Evolutionary conservation across 2,888 invertebrate genomes (phyloP), one percentile per base, ranked within the genome.

Genomic region (Cyclophora punctaria): DNA sequence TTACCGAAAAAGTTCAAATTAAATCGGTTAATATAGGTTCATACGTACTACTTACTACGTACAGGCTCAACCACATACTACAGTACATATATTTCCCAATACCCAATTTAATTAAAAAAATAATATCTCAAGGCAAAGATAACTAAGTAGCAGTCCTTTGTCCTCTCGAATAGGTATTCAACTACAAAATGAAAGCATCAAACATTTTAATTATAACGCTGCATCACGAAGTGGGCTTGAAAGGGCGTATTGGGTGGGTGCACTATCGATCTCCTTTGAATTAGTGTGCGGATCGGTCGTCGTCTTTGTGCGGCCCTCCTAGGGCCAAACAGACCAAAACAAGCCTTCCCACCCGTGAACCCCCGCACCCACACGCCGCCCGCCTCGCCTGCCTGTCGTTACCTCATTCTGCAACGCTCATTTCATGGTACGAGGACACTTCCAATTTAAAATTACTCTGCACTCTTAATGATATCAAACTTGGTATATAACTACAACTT

Each of bases 241-340:
- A 87, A 85, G 79, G 84, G 82, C 78, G 64, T 68, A 69, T 71
- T 71, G 76, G 80, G 75, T 71, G 81, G 83, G 80, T 82, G 85
- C 84, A 82, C 80, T 88, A 88, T 88, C 87, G 87, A 88, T 88
- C 86, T 86, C 78, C 72, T 81, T 83, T 83, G 85, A 87, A 88
- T 88, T 87, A 87, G 87, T 86, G 87, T 83, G 83, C 84, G 84
- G 81, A 85, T 86, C 87, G 87, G 78, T 77, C 81, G 79, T 72
- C 85, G 87, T 87, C 87, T 87, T 88, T 87, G 85, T 86, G 83
- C 75, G 76, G 69, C 83, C 83, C 83, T 80, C 78, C 82, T 83
- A 80, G 80, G 80, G 74, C 83, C 82, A 89, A 89, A 89, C 84
- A 88, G 88, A 87, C 89, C 88, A 88, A 89, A 88, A 88, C 89